Evolutionary conservation across 1,140 invertebrate genomes (phyloP).

Genomic region (Ectropis grisescens): DNA sequence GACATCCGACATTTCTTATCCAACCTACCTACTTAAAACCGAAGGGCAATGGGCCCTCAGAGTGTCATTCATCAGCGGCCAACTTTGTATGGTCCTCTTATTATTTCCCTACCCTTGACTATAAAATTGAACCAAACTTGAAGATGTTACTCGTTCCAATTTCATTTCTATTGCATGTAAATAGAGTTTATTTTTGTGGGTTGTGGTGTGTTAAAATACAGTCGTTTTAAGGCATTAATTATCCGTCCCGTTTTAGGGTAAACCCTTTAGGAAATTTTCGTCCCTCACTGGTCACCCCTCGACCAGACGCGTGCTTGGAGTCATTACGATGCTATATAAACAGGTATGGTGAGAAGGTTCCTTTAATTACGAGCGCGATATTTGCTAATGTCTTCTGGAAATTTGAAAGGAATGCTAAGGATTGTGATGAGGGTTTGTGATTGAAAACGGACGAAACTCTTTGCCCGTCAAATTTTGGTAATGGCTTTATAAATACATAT

Average conservation of each 20-base stretch:
- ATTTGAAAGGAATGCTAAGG: background rate
- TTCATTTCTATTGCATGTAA: constrained; percentile 14
- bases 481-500: no score
- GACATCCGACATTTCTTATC: constrained; percentile 67
- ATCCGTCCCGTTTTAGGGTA: constrained; percentile 57
- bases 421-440: no score
- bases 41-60: constrained; percentile 65
- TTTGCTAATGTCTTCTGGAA: no score
- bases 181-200: no score
- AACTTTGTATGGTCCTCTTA: constrained; percentile 66
- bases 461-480: no score
- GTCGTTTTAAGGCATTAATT: constrained; percentile 63
- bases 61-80: constrained; percentile 68
- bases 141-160: constrained; percentile 13
- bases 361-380: constrained; percentile 27
- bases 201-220: constrained; percentile 31
- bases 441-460: no score
- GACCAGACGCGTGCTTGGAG: constrained; percentile 49
- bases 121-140: constrained; percentile 61
- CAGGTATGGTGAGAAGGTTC: constrained; percentile 41
- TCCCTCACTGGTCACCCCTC: constrained; percentile 60
- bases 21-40: constrained; percentile 64
- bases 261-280: constrained; percentile 65
- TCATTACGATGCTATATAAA: constrained; percentile 57
- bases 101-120: constrained; percentile 61